Evolutionary conservation across 2,113 vertebrate species (phyloP).

Genomic region (Uropsilus gracilis): DNA sequence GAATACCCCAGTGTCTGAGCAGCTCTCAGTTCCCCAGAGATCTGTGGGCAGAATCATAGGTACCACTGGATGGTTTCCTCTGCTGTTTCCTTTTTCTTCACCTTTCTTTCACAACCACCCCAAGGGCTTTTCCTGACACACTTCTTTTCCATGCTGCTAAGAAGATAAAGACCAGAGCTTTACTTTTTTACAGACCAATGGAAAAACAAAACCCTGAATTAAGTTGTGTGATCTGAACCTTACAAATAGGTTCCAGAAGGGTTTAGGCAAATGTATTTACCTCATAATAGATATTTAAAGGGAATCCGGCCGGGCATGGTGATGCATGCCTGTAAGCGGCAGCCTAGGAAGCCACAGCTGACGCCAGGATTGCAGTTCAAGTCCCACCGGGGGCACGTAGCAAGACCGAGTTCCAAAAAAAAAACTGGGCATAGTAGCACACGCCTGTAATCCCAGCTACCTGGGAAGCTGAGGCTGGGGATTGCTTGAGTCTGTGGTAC

Average conservation of each 20-base stretch:
- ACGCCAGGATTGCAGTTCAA: too few relatives aligned
- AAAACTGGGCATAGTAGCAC: too few relatives aligned
- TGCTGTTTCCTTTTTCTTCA: neutral
- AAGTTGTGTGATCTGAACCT: constrained; percentile 12
- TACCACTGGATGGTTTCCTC: constrained; percentile 70
- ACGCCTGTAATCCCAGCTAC: too few relatives aligned
- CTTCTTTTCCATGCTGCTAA: neutral
- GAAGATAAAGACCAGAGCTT: neutral
- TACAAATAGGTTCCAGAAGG: neutral
- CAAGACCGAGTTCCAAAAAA: too few relatives aligned
- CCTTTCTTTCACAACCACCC: constrained; percentile 3
- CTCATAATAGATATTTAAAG: constrained; percentile 16
- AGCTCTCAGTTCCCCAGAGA: constrained; percentile 89
- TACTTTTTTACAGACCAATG: neutral
- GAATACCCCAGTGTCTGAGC: constrained; percentile 84
- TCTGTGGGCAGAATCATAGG: constrained; percentile 94
- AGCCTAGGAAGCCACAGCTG: too few relatives aligned
- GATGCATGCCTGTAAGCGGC: too few relatives aligned
- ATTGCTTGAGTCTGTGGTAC: too few relatives aligned
- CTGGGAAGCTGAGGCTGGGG: too few relatives aligned
- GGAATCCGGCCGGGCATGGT: too few relatives aligned
- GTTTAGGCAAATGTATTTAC: neutral
- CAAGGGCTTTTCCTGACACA: neutral
- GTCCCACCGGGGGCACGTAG: too few relatives aligned
- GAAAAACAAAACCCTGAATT: neutral